phyloP scores from a whole-genome alignment of 2,113 vertebrate genomes.

The Empidonax traillii region DNA sequence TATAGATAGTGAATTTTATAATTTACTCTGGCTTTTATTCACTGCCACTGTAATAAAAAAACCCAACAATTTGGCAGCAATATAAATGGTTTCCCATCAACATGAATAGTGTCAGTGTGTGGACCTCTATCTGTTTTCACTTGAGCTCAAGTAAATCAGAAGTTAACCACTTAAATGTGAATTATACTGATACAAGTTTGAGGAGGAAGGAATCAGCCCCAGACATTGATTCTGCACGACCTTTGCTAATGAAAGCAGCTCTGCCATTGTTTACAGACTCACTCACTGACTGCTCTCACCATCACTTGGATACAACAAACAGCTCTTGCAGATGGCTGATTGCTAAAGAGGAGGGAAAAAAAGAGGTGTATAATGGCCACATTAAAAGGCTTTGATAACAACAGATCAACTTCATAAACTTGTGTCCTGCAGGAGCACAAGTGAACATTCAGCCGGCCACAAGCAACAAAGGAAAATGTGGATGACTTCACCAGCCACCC shows the following conservation, averaged over 20 bases:
- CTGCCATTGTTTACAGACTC: not conserved
- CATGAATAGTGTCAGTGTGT: not conserved
- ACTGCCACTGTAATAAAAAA: constrained; percentile 30
- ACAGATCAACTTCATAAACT: constrained; percentile 47
- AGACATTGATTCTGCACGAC: not conserved
- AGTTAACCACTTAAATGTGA: constrained; percentile 1
- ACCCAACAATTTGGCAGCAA: not conserved
- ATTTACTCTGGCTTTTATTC: constrained; percentile 40
- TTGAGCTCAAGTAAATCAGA: constrained; percentile 24
- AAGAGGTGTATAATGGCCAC: not conserved
- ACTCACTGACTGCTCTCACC: not conserved
- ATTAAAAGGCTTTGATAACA: constrained; percentile 39
- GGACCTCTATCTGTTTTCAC: not conserved
- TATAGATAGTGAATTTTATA: not conserved
- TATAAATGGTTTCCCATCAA: constrained; percentile 21
- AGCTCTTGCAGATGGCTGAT: constrained; percentile 34
- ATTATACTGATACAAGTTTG: not conserved
- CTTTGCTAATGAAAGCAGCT: constrained; percentile 9
- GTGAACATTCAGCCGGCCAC: constrained; percentile 17
- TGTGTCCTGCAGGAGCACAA: constrained; percentile 30
- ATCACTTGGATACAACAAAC: constrained; percentile 13
- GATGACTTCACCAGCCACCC: constrained; percentile 43
- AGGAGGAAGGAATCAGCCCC: not conserved
- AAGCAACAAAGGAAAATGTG: constrained; percentile 36
- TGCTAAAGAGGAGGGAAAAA: not conserved